phyloP scores from a whole-genome alignment of 2,888 invertebrate genomes.

The Peribatodes rhomboidaria region DNA sequence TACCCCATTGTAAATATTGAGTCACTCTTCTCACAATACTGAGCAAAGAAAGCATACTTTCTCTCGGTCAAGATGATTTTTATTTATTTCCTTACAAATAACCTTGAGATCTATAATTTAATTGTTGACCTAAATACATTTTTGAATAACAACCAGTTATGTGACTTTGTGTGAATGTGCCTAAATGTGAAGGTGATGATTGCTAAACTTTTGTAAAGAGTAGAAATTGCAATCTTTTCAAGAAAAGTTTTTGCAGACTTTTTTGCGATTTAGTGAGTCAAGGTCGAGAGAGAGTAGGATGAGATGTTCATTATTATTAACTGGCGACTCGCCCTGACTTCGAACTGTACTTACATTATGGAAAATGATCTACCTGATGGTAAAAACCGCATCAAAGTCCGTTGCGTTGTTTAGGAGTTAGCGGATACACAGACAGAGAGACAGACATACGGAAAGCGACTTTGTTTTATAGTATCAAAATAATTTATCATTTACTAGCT shows the following conservation, averaged over 20 bases:
- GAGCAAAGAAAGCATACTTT: constrained; percentile 44
- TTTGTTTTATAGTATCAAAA: too few species aligned
- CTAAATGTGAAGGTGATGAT: background rate
- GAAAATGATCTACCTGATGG: too few species aligned
- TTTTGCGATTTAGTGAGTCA: constrained; percentile 35
- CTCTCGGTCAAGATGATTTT: constrained; percentile 19
- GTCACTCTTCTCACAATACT: constrained; percentile 32
- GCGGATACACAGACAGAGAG: too few species aligned
- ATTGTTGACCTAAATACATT: constrained; percentile 5
- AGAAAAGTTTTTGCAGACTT: constrained; percentile 1
- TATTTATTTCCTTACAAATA: constrained; percentile 5
- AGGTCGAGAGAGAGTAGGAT: background rate
- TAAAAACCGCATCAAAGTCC: too few species aligned
- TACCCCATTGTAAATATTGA: constrained; percentile 23
- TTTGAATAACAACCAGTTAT: background rate
- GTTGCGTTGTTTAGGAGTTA: too few species aligned
- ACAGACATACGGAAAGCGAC: too few species aligned
- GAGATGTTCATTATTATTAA: background rate
- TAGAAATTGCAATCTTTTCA: background rate
- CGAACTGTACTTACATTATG: too few species aligned
- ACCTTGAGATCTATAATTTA: constrained; percentile 7
- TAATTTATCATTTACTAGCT: too few species aligned
- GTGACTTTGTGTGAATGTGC: background rate
- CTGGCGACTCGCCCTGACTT: too few species aligned
- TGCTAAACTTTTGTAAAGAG: background rate